Base-by-base conservation (phyloP, 2,797 vertebrate genomes). In the Intellagama lesueurii region DNA sequence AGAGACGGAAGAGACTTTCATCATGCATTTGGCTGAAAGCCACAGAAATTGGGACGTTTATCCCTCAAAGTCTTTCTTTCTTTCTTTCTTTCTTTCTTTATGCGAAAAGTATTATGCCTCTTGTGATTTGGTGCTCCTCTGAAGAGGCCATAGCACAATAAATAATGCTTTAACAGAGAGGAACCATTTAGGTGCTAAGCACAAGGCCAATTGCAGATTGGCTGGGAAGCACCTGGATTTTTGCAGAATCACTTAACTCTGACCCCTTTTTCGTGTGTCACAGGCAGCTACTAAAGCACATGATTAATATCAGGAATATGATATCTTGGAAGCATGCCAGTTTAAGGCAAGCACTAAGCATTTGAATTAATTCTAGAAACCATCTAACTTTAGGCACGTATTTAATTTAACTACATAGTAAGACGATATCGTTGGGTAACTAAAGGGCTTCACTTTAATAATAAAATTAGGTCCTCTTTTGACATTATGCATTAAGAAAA, bases 161-260 rank as follows among this genome's bases (percentile, higher is more conserved):
- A 93, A 88, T 81, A 88, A 93, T 93, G 92, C 93, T 91, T 93
- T 75, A 82, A 73, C 91, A 91, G 91, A 68, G 90, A 70, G 3
- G 91, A 91, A 90, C 87, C 0, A 90, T 89, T 94, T 83, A 88
- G 85, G 82, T 79, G 90, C 78, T 87, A 88, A 92, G 91, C 40
- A 83, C 1, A 82, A 88, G 75, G 82, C 88, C 78, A 91, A 72
- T 86, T 72, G 82, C 35, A 89, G 90, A 91, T 86, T 22, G 3
- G 19, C 73, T 47, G 47, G 2, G 64, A 93, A 91, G 66, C 70
- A 94, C 87, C 88, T 88, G 35, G 88, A 91, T 4, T 85, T 91
- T 85, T 52, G 68, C 84, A 88, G 77, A 92, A 90, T 92, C 88
- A 87, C 81, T 94, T 85, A 75, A 35, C 26, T 89, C 49, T 47